A percentile compares a stretch with the other conserved stretches of the same genome.
phyloP scores from a whole-genome alignment of 2,888 invertebrate species.

The Drosophila emarginata region DNA sequence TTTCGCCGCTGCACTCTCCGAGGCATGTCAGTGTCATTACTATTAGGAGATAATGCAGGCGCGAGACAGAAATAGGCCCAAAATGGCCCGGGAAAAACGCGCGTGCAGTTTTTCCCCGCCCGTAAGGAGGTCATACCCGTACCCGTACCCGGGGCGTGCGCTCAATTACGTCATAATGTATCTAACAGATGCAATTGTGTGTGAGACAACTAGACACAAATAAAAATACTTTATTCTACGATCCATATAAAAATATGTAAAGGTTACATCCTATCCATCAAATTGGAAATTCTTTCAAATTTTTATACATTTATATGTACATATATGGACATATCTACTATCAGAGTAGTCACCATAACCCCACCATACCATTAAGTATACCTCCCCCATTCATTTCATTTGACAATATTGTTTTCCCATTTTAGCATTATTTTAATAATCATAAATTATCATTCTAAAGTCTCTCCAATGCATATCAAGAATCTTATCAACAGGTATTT shows the following conservation, averaged over 20 bases:
- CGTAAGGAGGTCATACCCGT: slow-evolving; percentile 13
- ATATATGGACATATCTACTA: too few species aligned
- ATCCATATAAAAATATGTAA: neutral
- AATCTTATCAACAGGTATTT: slow-evolving; percentile 66
- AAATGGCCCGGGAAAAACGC: slow-evolving; percentile 66
- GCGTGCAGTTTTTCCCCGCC: slow-evolving; percentile 56
- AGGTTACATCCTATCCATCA: neutral
- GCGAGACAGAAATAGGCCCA: slow-evolving; percentile 44
- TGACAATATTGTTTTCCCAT: slow-evolving; percentile 35
- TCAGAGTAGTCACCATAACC: neutral
- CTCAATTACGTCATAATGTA: slow-evolving; percentile 68
- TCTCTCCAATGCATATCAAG: slow-evolving; percentile 52
- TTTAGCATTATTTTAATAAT: slow-evolving; percentile 62
- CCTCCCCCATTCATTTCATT: neutral
- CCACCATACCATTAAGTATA: too few species aligned
- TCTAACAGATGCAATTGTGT: slow-evolving; percentile 30
- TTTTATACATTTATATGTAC: neutral
- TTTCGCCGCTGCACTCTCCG: slow-evolving; percentile 43
- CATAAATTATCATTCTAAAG: slow-evolving; percentile 60
- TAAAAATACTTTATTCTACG: neutral
- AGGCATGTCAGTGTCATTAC: slow-evolving; percentile 68
- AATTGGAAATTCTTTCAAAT: neutral
- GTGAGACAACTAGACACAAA: slow-evolving; percentile 15
- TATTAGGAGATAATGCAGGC: slow-evolving; percentile 57
- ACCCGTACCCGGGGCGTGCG: slow-evolving; percentile 46